These are phyloP conservation scores for Pelecanus crispus DNA, from an alignment of 2,113 vertebrate species.

Conservation along the genomic window DNA sequence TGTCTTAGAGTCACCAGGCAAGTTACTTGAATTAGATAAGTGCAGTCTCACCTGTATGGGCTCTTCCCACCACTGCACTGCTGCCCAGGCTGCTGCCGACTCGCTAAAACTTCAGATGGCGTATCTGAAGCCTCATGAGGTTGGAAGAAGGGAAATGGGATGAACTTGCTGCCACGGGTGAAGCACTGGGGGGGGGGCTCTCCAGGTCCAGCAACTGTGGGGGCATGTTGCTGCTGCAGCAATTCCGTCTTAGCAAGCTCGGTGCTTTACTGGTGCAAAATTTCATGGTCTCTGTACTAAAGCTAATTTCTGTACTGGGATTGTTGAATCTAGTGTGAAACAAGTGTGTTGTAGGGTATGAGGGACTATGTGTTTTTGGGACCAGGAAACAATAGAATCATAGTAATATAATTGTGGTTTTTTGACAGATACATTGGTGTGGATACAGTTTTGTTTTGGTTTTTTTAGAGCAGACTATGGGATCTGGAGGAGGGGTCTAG, in stretches of 20 bases:
- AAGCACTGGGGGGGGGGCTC: fast-evolving
- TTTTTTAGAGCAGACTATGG: fast-evolving
- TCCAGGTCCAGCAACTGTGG: neutral
- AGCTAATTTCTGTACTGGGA: neutral
- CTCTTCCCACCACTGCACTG: neutral
- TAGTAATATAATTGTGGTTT: neutral
- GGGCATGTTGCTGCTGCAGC: neutral
- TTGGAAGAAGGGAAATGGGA: neutral
- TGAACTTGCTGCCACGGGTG: neutral
- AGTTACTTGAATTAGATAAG: neutral
- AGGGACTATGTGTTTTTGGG: neutral
- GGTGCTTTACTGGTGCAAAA: neutral
- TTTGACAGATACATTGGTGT: neutral
- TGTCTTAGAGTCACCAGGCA: neutral
- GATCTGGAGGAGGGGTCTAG: neutral
- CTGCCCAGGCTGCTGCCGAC: neutral
- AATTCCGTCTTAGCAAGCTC: neutral
- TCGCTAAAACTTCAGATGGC: neutral
- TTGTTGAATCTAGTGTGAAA: neutral
- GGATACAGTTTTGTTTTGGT: neutral
- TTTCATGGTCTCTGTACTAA: neutral
- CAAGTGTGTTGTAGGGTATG: neutral
- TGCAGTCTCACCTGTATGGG: neutral
- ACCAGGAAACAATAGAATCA: neutral
- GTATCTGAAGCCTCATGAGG: neutral